These are phyloP conservation scores for Amphiprion ocellaris DNA, from an alignment of 2,113 vertebrate species.

Conservation along the genomic window DNA sequence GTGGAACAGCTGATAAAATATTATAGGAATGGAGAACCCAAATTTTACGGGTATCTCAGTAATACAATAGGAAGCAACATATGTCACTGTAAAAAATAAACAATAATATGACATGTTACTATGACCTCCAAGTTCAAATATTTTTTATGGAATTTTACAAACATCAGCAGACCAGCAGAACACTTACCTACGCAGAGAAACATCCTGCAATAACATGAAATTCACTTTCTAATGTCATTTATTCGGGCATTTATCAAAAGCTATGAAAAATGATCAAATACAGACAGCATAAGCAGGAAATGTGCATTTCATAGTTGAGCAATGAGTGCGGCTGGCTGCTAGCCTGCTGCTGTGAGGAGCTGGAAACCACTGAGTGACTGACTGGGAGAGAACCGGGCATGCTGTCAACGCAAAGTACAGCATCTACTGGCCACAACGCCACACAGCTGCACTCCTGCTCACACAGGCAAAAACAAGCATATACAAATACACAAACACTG, in stretches of 20 bases:
- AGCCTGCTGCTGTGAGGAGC: slow-evolving; percentile 67
- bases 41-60: neutral
- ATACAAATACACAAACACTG: slow-evolving; percentile 29
- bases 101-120: neutral
- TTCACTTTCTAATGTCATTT: slow-evolving; percentile 17
- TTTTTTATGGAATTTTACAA: slow-evolving; percentile 1
- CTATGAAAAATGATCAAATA: slow-evolving; percentile 58
- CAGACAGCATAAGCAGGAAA: slow-evolving; percentile 66
- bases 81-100: slow-evolving; percentile 9
- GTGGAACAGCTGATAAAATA: slow-evolving; percentile 27
- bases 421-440: slow-evolving; percentile 64
- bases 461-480: slow-evolving; percentile 27
- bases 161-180: neutral
- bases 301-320: slow-evolving; percentile 67
- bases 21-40: slow-evolving; percentile 8
- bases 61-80: too few species aligned
- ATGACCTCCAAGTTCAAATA: slow-evolving; percentile 4
- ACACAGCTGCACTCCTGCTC: slow-evolving; percentile 50
- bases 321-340: slow-evolving; percentile 64
- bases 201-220: slow-evolving; percentile 19
- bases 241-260: slow-evolving; percentile 54
- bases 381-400: slow-evolving; percentile 69
- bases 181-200: slow-evolving; percentile 22
- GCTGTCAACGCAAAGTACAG: slow-evolving; percentile 76
- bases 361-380: slow-evolving; percentile 77